Conservation (phyloP, 1,140 invertebrate species). For the Drosophila pandora region DNA sequence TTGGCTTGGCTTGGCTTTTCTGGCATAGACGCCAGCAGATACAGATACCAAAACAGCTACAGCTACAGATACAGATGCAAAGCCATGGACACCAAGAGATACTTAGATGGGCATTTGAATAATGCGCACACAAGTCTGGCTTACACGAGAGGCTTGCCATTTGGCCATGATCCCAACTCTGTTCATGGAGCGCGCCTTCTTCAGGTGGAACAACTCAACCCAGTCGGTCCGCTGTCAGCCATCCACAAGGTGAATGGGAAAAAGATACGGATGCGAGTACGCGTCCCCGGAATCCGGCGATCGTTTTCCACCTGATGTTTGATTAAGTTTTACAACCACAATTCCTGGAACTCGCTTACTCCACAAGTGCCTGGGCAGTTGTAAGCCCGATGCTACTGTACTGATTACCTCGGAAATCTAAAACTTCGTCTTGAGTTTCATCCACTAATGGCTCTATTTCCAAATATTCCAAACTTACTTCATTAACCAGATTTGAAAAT, state of each 20-base stretch:
- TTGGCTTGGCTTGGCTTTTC: conserved; percentile 37
- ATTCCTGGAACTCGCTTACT: conserved; percentile 6
- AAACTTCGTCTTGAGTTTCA: not conserved
- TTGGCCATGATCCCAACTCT: conserved; percentile 48
- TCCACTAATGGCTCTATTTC: not conserved
- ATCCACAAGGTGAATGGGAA: conserved; percentile 33
- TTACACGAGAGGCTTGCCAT: conserved; percentile 46
- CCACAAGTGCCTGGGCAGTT: not conserved
- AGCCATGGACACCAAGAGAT: conserved; percentile 30
- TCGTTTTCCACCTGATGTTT: conserved; percentile 26
- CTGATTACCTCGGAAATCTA: not conserved
- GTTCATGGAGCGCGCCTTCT: conserved; percentile 45
- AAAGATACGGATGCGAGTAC: conserved; percentile 28
- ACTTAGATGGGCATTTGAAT: conserved; percentile 77
- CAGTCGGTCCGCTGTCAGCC: conserved; percentile 30
- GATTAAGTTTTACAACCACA: conserved; percentile 29
- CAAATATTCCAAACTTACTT: no score
- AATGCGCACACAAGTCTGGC: conserved; percentile 57
- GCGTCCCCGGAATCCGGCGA: conserved; percentile 12
- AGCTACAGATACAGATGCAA: conserved; percentile 10
- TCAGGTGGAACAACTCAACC: conserved; percentile 36
- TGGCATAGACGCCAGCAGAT: conserved; percentile 16
- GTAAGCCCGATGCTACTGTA: conserved; percentile 25
- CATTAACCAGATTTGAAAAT: no score
- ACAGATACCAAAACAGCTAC: conserved; percentile 26